phyloP scores from a whole-genome alignment of 2,888 invertebrate species.

The Ethmia dodecea region DNA sequence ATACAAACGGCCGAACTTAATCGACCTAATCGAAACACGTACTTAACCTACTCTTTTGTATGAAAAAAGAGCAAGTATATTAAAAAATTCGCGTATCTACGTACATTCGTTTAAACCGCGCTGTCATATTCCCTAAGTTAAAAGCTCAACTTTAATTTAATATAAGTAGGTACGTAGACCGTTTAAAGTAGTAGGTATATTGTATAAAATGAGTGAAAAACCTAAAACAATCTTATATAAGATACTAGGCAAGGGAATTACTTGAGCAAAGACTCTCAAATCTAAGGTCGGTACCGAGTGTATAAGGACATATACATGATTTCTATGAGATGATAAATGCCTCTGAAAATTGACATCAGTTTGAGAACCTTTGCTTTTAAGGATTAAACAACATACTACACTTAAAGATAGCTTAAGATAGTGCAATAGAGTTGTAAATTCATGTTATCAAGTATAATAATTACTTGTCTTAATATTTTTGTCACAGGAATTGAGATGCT shows the following conservation, averaged over 20 bases:
- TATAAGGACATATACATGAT: no score
- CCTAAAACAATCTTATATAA: constrained; percentile 69
- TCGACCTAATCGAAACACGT: not conserved
- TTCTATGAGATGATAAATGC: no score
- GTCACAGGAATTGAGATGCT: no score
- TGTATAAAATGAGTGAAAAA: constrained; percentile 78
- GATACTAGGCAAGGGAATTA: constrained; percentile 67
- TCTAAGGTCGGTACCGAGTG: no score
- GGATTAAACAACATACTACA: constrained; percentile 66
- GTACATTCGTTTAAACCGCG: constrained; percentile 35
- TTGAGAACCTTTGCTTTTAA: constrained; percentile 67
- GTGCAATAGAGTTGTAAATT: constrained; percentile 47
- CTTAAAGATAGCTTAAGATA: constrained; percentile 73
- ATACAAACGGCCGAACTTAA: constrained; percentile 31
- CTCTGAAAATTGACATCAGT: no score
- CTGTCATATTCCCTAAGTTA: constrained; percentile 38
- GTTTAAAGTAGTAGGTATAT: constrained; percentile 65
- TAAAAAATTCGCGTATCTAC: constrained; percentile 38
- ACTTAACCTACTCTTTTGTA: not conserved
- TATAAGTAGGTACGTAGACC: constrained; percentile 59
- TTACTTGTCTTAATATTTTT: no score
- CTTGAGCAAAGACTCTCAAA: no score
- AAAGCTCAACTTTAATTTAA: constrained; percentile 76
- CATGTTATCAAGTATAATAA: no score
- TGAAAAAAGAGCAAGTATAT: constrained; percentile 1